Conservation (phyloP, 2,797 vertebrate genomes). For the Chanos chanos region DNA sequence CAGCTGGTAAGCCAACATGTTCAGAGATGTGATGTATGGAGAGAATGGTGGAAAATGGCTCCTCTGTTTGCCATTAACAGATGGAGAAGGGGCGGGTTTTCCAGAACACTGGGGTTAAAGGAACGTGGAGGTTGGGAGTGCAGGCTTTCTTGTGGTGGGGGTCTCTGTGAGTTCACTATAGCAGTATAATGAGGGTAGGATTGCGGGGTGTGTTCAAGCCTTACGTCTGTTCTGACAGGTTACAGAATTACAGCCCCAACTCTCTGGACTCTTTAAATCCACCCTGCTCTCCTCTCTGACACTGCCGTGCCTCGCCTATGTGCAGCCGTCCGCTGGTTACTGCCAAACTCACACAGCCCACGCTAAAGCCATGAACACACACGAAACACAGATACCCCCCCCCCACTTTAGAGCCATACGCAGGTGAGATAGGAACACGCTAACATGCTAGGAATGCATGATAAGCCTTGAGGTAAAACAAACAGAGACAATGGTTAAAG, state of each 20-base stretch:
- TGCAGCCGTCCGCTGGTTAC: constrained; percentile 52
- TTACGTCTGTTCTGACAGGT: too few species aligned
- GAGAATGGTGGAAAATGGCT: too few species aligned
- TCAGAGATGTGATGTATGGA: too few species aligned
- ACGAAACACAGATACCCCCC: too few species aligned
- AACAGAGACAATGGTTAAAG: constrained; percentile 20
- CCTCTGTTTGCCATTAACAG: too few species aligned
- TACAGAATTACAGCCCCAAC: not conserved
- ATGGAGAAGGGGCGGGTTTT: too few species aligned
- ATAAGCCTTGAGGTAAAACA: constrained; percentile 4
- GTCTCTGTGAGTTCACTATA: too few species aligned
- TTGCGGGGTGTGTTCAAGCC: not conserved
- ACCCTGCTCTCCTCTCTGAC: constrained; percentile 42
- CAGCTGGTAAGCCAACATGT: too few species aligned
- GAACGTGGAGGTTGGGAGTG: not conserved
- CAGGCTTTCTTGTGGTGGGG: not conserved
- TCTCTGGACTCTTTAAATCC: not conserved
- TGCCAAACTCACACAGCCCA: constrained; percentile 64
- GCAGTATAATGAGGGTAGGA: not conserved
- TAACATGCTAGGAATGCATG: not conserved
- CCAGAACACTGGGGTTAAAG: not conserved
- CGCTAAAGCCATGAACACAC: constrained; percentile 51
- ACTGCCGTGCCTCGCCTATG: constrained; percentile 11
- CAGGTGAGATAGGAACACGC: not conserved
- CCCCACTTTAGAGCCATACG: too few species aligned